Percentiles rank a stretch among this genome's conserved stretches.
Conservation (phyloP, 92 coral and sea anemone species). For the Zoanthus sociatus region DNA sequence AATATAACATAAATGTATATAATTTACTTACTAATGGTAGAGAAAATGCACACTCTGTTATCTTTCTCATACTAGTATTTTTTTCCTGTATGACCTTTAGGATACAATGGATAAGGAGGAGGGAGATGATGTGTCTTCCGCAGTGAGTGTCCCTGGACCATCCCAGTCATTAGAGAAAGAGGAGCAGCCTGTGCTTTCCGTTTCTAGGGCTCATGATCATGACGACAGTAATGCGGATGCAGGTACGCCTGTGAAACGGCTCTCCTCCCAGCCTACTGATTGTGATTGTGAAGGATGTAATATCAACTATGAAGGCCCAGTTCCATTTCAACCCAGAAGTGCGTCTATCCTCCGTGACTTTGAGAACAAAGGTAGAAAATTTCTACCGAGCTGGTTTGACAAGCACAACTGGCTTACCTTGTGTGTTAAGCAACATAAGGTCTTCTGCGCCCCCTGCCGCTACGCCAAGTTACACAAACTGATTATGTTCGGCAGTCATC, state of each 20-base stretch:
- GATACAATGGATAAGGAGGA: neutral
- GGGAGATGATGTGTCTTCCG: neutral
- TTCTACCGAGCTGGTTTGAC: neutral
- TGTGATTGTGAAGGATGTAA: neutral
- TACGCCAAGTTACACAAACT: neutral
- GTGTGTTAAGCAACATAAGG: neutral
- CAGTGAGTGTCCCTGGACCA: neutral
- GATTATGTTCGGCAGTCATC: neutral
- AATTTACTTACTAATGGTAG: neutral
- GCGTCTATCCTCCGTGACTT: neutral
- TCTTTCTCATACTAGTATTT: neutral
- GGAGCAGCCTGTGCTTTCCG: neutral
- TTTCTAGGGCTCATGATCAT: neutral
- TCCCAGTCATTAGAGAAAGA: neutral
- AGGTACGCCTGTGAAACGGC: neutral
- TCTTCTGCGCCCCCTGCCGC: neutral
- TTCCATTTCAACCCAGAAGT: constrained; percentile 2
- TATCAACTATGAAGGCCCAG: neutral
- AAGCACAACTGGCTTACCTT: neutral
- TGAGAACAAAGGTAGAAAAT: neutral
- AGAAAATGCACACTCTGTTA: neutral
- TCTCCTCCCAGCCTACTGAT: neutral
- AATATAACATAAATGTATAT: constrained; percentile 2
- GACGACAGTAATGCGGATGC: constrained; percentile 1
- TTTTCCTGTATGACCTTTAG: constrained; percentile 1